Evolutionary conservation across 1,140 invertebrate species (phyloP).

Genomic region (Drosophila sechellia): DNA sequence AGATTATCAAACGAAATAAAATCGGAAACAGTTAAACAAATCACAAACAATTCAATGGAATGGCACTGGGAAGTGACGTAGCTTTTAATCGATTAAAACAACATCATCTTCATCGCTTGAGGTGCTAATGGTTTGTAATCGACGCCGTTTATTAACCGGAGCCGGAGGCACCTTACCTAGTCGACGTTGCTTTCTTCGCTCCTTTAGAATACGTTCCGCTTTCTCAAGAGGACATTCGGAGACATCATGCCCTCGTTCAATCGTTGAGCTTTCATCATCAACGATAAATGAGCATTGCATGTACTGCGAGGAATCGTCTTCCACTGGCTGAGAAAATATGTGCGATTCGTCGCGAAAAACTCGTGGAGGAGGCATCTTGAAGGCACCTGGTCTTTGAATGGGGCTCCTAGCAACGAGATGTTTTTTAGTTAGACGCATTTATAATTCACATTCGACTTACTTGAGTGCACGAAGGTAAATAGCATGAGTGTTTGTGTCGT

Average conservation of each 20-base stretch:
- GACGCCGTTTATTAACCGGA: constrained; percentile 36
- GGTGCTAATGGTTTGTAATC: constrained; percentile 49
- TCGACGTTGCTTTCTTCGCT: constrained; percentile 51
- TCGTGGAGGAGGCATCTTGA: constrained; percentile 71
- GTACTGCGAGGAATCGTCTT: constrained; percentile 67
- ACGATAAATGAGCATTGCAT: constrained; percentile 71
- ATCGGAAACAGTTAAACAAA: not conserved
- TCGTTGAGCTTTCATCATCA: constrained; percentile 36
- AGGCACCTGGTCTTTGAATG: constrained; percentile 57
- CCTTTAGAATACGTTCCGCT: constrained; percentile 77
- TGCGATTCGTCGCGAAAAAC: constrained; percentile 57
- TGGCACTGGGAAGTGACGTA: not conserved
- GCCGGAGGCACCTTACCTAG: not conserved
- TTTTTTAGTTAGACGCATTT: not conserved
- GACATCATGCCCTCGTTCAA: constrained; percentile 22
- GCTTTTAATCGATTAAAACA: constrained; percentile 12
- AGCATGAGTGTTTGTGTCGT: constrained; percentile 85
- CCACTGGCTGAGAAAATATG: constrained; percentile 72
- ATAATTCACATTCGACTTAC: constrained; percentile 61
- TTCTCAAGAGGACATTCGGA: constrained; percentile 73
- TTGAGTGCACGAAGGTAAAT: constrained; percentile 87
- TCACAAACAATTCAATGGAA: not conserved
- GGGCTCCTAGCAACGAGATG: constrained; percentile 59
- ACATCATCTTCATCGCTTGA: constrained; percentile 63
- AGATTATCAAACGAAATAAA: constrained; percentile 1